Conservation (phyloP, 2,888 invertebrate genomes). For the Standfussiana lucernea region DNA sequence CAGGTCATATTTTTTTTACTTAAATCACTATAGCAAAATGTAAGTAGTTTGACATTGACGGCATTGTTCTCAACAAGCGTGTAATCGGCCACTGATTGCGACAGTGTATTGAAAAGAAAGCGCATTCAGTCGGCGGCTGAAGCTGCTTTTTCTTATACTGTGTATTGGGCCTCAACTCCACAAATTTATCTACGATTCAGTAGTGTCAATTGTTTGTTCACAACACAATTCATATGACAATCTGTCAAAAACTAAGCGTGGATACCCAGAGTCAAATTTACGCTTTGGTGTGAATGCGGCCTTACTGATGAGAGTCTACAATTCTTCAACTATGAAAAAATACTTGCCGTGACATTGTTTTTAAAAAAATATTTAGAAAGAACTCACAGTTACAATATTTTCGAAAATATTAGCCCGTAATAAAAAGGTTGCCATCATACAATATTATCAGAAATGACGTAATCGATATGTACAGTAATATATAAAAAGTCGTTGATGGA, state of each 20-base stretch:
- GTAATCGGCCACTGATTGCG: background rate
- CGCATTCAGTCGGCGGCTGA: background rate
- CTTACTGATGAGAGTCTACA: background rate
- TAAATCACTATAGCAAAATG: background rate
- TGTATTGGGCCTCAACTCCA: background rate
- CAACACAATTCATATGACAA: background rate
- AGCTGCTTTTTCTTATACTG: background rate
- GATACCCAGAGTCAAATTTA: background rate
- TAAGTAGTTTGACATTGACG: background rate
- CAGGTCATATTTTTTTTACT: background rate
- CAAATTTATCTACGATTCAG: background rate
- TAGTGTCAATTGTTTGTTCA: background rate
- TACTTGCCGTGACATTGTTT: background rate
- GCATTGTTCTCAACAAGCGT: background rate
- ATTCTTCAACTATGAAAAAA: background rate
- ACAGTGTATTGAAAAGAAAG: background rate
- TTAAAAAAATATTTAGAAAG: background rate
- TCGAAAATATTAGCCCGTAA: background rate
- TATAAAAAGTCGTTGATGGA: conserved; percentile 6
- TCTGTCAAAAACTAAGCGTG: background rate
- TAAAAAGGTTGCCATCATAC: background rate
- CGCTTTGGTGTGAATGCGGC: background rate
- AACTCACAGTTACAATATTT: background rate
- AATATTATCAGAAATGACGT: conserved; percentile 3
- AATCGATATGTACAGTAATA: background rate